Conservation (phyloP, 2,797 vertebrate species). For the Sphenodon punctatus region DNA sequence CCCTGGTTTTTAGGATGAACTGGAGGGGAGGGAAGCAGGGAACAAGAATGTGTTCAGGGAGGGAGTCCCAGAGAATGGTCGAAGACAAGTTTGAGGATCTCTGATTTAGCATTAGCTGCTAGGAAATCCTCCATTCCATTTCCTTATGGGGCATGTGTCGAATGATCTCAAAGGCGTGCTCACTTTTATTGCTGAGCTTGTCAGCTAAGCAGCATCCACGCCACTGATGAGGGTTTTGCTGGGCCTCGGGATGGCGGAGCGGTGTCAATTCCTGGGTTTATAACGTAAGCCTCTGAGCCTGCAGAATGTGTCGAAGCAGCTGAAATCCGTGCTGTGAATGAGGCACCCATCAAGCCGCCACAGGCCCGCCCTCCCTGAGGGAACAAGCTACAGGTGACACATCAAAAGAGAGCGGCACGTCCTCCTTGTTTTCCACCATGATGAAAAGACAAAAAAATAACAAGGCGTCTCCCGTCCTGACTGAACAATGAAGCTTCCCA, state of each 20-base stretch:
- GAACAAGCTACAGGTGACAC: slow-evolving; percentile 39
- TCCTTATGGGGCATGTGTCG: not conserved
- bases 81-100: too few species aligned
- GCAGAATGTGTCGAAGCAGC: not conserved
- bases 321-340: not conserved
- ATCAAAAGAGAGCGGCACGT: slow-evolving; percentile 45
- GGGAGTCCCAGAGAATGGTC: too few species aligned
- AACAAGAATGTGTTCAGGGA: too few species aligned
- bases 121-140: not conserved
- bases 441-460: slow-evolving; percentile 32
- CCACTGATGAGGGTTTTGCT: not conserved
- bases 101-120: too few species aligned
- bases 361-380: slow-evolving; percentile 8
- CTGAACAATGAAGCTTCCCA: not conserved
- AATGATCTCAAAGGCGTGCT: not conserved
- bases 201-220: fast-evolving
- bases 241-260: not conserved
- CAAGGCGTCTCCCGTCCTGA: slow-evolving; percentile 21
- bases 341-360: not conserved
- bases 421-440: not conserved
- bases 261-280: not conserved
- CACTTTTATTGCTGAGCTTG: not conserved
- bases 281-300: not conserved
- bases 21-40: too few species aligned
- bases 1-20: too few species aligned